phyloP scores from a whole-genome alignment of 2,888 invertebrate species.

The Nasonovia ribisnigri region DNA sequence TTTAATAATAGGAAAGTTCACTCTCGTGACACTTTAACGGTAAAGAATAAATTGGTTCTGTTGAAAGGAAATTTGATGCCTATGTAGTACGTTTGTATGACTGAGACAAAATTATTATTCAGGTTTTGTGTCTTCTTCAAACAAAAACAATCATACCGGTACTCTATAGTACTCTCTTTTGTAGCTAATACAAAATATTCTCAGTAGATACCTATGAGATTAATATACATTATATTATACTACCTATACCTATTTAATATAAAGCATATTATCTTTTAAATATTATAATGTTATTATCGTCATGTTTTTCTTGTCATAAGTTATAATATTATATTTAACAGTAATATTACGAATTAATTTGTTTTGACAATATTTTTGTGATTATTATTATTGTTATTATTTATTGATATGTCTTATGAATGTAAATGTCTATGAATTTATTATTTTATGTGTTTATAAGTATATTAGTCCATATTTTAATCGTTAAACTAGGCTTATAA shows the following conservation, averaged over 20 bases:
- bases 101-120: neutral
- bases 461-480: neutral
- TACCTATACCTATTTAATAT: neutral
- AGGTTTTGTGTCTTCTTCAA: no score
- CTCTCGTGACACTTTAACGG: no score
- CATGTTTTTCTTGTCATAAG: neutral
- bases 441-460: neutral
- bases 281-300: neutral
- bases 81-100: no score
- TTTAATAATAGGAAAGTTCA: no score
- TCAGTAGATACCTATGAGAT: neutral
- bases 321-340: neutral
- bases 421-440: neutral
- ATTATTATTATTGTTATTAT: neutral
- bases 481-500: neutral
- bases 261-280: neutral
- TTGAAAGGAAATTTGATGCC: no score
- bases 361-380: no score
- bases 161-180: no score
- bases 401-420: neutral
- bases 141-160: neutral
- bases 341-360: neutral
- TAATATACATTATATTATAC: neutral
- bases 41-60: no score
- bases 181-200: no score